Conservation (phyloP, 2,113 vertebrate genomes). For the Pogonocichla stellata region DNA sequence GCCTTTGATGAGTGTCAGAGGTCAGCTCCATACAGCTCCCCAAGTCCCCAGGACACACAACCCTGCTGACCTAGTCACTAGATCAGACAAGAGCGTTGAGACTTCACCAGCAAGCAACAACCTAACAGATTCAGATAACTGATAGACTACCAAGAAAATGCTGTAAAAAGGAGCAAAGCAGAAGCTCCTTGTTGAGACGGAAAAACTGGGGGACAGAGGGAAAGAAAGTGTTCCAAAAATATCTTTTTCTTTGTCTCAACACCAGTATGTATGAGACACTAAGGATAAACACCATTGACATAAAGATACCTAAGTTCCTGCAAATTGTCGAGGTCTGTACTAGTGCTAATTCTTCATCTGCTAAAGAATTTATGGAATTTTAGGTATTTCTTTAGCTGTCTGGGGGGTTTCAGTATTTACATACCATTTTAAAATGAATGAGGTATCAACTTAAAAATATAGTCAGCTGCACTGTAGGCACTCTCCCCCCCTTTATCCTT, state of each 20-base stretch:
- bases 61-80: slow-evolving; percentile 42
- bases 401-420: slow-evolving; percentile 14
- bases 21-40: slow-evolving; percentile 51
- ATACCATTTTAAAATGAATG: slow-evolving; percentile 22
- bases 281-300: background rate
- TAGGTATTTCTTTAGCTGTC: slow-evolving; percentile 32
- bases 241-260: background rate
- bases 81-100: slow-evolving; percentile 46
- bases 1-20: slow-evolving; percentile 65
- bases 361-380: slow-evolving; percentile 54
- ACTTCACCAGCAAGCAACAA: slow-evolving; percentile 46
- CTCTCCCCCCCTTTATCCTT: background rate
- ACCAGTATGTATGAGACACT: background rate
- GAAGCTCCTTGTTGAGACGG: background rate
- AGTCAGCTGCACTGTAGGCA: background rate
- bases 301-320: background rate
- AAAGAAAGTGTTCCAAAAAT: background rate
- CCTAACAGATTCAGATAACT: background rate
- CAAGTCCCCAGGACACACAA: background rate
- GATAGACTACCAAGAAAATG: background rate
- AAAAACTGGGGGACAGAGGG: background rate
- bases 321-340: background rate
- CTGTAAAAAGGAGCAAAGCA: background rate
- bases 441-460: slow-evolving; percentile 9
- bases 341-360: slow-evolving; percentile 17